Conservation (phyloP, 2,888 invertebrate genomes). For the Polymixis flavicincta region DNA sequence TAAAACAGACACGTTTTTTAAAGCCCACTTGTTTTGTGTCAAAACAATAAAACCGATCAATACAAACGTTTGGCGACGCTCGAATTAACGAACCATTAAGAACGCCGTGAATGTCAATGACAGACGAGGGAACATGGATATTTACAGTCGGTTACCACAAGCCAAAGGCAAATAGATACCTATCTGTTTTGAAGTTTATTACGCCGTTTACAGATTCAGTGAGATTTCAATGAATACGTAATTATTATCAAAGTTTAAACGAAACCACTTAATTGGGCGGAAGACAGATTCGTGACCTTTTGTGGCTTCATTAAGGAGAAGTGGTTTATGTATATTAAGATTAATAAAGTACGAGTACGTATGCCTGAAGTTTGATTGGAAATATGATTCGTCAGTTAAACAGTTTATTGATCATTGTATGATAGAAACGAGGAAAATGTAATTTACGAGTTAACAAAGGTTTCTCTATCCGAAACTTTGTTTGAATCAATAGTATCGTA, state of each 20-base stretch:
- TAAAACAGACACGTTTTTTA: constrained; percentile 21
- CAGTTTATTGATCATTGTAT: not conserved
- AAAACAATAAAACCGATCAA: constrained; percentile 72
- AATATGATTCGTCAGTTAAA: constrained; percentile 25
- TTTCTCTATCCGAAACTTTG: constrained; percentile 3
- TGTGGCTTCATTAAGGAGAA: constrained; percentile 31
- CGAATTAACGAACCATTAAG: constrained; percentile 82
- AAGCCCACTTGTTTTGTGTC: constrained; percentile 57
- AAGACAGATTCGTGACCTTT: constrained; percentile 36
- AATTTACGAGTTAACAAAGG: not conserved
- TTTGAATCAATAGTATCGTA: constrained; percentile 11
- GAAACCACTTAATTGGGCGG: constrained; percentile 50
- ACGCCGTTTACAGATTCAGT: constrained; percentile 62
- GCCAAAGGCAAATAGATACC: constrained; percentile 64
- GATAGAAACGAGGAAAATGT: not conserved
- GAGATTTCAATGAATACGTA: constrained; percentile 52
- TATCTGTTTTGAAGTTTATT: constrained; percentile 74
- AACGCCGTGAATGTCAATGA: constrained; percentile 79
- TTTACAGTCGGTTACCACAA: constrained; percentile 72
- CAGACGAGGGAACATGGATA: constrained; percentile 75
- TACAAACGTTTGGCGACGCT: constrained; percentile 73
- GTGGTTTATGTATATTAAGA: constrained; percentile 4
- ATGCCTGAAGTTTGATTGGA: constrained; percentile 7
- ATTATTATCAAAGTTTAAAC: constrained; percentile 42
- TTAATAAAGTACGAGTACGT: constrained; percentile 2